Base-by-base conservation (phyloP, 2,113 vertebrate species). In the Picathartes gymnocephalus region DNA sequence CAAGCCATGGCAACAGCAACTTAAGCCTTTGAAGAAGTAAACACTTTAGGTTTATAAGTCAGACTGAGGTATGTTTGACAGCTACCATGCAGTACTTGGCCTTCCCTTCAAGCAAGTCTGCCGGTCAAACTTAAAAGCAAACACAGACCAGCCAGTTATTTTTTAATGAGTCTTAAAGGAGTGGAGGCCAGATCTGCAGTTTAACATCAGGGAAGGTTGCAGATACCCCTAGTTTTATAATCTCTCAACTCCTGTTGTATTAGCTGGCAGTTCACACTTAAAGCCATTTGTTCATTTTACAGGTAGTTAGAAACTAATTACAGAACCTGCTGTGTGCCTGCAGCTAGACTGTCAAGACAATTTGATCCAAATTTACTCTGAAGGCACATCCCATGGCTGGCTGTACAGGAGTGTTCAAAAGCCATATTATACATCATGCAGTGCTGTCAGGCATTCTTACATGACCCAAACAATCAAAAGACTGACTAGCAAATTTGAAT, bases 1-100 rank as follows among this genome's bases (percentile, higher is more conserved):
- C 99, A 81, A 99, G 97, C 99, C 99, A 99, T 0, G 99, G 98
- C 86, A 99, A 97, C 18, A 99, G 96, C 81, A 99, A 88, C 74
- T 99, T 99, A 48, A 99, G 98, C 97, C 99, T 99, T 95, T 66
- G 80, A 94, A 96, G 47, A 83, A 93, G 78, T 27, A 95, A 81
- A 84, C 20, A 80, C 56, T 66, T 90, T 33, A 89, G 47, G n/a
- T 80, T 93, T 42, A 0, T 24, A 84, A 88, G 35, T 80, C 47
- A 91, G 42, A 87, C 11, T 40, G 45, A 72, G 22, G 17, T 53
- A 69, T 4, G 18, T 65, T 87, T 65, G 50, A 91, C 74, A 85
- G 27, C n/a, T 90, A 68, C 6, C 39, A 22, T n/a, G 68, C 56
- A 90, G 61, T 28, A 76, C 11, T 37, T 15, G 9, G 28, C 13